Percentiles rank a stretch among this genome's conserved stretches.
Evolutionary conservation across 2,888 invertebrate genomes (phyloP).

Genomic region (Leptinotarsa tumamoca): DNA sequence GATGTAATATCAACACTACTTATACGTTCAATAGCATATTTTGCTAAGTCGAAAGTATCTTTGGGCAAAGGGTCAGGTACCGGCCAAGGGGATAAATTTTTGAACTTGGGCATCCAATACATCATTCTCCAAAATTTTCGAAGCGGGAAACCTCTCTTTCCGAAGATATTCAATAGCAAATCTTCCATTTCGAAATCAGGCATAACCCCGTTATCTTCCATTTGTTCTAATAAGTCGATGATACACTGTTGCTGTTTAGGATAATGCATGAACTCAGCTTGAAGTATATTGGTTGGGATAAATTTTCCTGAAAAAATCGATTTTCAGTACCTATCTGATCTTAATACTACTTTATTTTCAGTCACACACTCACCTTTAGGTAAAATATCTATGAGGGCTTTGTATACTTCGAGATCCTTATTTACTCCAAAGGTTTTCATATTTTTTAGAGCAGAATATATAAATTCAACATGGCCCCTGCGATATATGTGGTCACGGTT

Average conservation of each 20-base stretch:
- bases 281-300: slow-evolving; percentile 84
- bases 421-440: slow-evolving; percentile 93
- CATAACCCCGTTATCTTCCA: slow-evolving; percentile 91
- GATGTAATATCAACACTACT: slow-evolving; percentile 77
- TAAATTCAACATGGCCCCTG: slow-evolving; percentile 93
- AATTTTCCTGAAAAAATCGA: slow-evolving; percentile 71
- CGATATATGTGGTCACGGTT: slow-evolving; percentile 74
- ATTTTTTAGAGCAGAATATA: slow-evolving; percentile 86
- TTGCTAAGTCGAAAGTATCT: slow-evolving; percentile 82
- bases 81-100: slow-evolving; percentile 88
- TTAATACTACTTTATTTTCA: background rate
- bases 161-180: slow-evolving; percentile 87
- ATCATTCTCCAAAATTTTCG: slow-evolving; percentile 85
- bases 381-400: slow-evolving; percentile 84
- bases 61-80: slow-evolving; percentile 82
- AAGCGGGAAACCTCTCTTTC: slow-evolving; percentile 78
- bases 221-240: slow-evolving; percentile 90
- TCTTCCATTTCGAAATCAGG: slow-evolving; percentile 91
- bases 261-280: slow-evolving; percentile 92
- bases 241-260: slow-evolving; percentile 96
- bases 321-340: too few species aligned
- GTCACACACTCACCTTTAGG: slow-evolving; percentile 74
- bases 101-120: slow-evolving; percentile 96
- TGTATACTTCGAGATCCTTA: slow-evolving; percentile 88
- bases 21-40: slow-evolving; percentile 86